Base-by-base conservation (phyloP, 2,797 vertebrate genomes). In the Lates japonicus region DNA sequence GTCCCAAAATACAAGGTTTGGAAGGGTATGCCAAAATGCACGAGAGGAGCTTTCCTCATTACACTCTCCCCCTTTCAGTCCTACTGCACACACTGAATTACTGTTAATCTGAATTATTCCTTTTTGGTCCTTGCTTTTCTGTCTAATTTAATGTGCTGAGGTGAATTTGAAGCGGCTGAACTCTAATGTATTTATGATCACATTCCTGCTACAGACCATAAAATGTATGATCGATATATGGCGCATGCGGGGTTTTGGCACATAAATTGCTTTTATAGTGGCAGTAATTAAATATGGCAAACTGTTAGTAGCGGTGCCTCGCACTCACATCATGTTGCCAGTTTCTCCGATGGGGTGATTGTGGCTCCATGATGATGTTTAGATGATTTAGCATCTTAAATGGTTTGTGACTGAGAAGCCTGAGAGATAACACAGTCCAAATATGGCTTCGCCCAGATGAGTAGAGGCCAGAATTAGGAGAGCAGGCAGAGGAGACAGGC, bases 371-470 rank as follows among this genome's bases (percentile, higher is more conserved):
- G 29, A 77, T 63, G 65, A 67, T 85, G 81, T 78, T 89, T 52
- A 77, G 74, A 77, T 66, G 63, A 73, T 49, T 1, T 49, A 85
- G 70, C 74, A 17, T 77, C 65, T 46, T 66, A 82, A 84, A 80
- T 66, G 80, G 81, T 67, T 78, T 41, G 68, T 49, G 49, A 57
- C 20, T 68, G 81, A 85, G n/a, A 48, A 82, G 74, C 72, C 6
- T 3, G 25, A 68, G 82, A 78, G 86, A 88, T 83, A 90, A 83
- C 63, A 1, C 79, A 65, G 82, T 78, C 71, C 85, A 90, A 84
- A 90, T 73, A 83, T 33, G 55, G 72, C 70, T 64, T 83, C 84
- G 88, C 14, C 16, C n/a, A n/a, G 72, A 78, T 86, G 80, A 90
- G 74, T 60, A n/a, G 80, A 22, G 76, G 83, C 48, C n/a, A n/a